Percentiles rank a stretch among this genome's conserved stretches.
Evolutionary conservation across 2,888 invertebrate genomes (phyloP).

Genomic region (Physocephala rufipes): DNA sequence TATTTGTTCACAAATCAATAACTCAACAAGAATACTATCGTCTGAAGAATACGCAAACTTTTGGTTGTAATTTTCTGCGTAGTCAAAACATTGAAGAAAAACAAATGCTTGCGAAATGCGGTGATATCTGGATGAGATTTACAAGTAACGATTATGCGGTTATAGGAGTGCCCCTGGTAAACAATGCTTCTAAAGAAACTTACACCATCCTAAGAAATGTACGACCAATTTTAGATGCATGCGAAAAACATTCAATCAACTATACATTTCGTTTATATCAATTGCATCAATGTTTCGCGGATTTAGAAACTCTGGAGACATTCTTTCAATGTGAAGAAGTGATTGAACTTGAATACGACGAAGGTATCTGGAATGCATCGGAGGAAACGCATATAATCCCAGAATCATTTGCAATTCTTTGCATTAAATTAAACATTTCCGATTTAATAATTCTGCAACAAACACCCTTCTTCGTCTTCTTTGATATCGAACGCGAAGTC

Average conservation of each 20-base stretch:
- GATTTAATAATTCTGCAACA: slow-evolving; percentile 40
- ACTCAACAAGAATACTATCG: slow-evolving; percentile 53
- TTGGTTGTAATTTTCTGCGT: slow-evolving; percentile 53
- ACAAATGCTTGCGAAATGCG: slow-evolving; percentile 55
- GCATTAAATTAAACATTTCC: slow-evolving; percentile 50
- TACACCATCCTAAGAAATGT: slow-evolving; percentile 46
- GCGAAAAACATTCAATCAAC: slow-evolving; percentile 19
- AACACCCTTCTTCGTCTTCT: slow-evolving; percentile 46
- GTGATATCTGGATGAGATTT: slow-evolving; percentile 57
- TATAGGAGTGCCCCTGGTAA: slow-evolving; percentile 55
- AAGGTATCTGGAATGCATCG: slow-evolving; percentile 42
- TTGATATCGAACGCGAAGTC: slow-evolving; percentile 42
- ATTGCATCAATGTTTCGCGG: slow-evolving; percentile 46
- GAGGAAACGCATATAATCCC: slow-evolving; percentile 50
- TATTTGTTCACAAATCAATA: slow-evolving; percentile 51
- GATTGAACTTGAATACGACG: too few relatives aligned
- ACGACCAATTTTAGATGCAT: slow-evolving; percentile 43
- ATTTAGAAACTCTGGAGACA: slow-evolving; percentile 45
- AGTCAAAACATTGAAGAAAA: slow-evolving; percentile 58
- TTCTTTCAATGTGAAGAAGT: slow-evolving; percentile 46
- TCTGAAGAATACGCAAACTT: slow-evolving; percentile 46
- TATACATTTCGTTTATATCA: slow-evolving; percentile 54
- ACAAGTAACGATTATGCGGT: slow-evolving; percentile 49
- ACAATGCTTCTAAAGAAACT: slow-evolving; percentile 46
- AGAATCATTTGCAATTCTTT: slow-evolving; percentile 54